A percentile compares a stretch with the other conserved stretches of the same genome.
phyloP scores from a whole-genome alignment of 2,113 vertebrate species.

The Spermophilus dauricus region DNA sequence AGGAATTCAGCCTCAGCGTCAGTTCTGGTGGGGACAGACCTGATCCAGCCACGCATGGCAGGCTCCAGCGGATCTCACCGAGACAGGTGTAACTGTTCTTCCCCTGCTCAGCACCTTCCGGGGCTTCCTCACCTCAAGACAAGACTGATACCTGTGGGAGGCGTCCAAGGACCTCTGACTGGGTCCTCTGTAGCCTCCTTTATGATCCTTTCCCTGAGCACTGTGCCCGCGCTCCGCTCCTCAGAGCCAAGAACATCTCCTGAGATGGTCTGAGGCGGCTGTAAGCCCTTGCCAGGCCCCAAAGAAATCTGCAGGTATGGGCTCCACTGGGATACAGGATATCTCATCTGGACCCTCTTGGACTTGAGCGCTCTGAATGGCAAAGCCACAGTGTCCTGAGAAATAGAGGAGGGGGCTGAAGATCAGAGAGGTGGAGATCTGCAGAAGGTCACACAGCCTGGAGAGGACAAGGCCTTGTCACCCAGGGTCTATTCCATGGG shows the following conservation, averaged over 20 bases:
- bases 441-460: neutral
- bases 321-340: neutral
- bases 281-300: neutral
- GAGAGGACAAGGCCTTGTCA: neutral
- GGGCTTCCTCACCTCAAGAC: neutral
- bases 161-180: neutral
- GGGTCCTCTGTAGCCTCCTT: neutral
- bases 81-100: neutral
- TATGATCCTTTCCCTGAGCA: neutral
- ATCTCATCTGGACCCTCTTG: neutral
- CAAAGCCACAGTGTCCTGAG: neutral
- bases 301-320: neutral
- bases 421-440: neutral
- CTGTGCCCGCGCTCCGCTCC: too few species aligned
- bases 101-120: neutral
- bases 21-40: neutral
- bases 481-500: too few species aligned
- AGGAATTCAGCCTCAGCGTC: neutral
- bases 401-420: neutral
- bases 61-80: neutral
- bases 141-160: accelerated
- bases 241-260: neutral
- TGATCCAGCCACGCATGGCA: neutral
- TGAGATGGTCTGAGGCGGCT: neutral
- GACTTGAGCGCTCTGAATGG: neutral